Evolutionary conservation across 2,797 vertebrate genomes (phyloP).

Genomic region (Columba guinea): DNA sequence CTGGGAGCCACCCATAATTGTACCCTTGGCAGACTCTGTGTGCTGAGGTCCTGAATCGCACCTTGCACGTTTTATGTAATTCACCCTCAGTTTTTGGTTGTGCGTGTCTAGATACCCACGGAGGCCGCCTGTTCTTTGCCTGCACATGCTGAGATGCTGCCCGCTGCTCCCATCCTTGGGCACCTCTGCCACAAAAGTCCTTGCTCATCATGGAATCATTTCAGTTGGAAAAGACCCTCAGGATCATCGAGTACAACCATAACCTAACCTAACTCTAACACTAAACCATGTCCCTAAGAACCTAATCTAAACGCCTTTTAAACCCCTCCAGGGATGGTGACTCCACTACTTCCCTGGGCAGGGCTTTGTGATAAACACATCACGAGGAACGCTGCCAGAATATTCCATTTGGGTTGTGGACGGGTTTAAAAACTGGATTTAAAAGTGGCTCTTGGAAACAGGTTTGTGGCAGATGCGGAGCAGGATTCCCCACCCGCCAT

Average conservation of each 20-base stretch:
- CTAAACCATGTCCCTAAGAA: too few relatives aligned
- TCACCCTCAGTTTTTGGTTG: background rate
- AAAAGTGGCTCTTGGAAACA: accelerated
- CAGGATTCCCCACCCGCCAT: accelerated
- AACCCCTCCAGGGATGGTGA: too few relatives aligned
- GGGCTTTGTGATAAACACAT: accelerated
- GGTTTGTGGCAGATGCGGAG: accelerated
- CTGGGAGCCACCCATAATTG: background rate
- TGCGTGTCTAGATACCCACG: accelerated
- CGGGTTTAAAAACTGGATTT: background rate
- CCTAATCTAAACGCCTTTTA: too few relatives aligned
- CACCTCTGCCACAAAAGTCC: accelerated
- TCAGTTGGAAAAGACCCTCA: too few relatives aligned
- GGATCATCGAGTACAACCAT: too few relatives aligned
- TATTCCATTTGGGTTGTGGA: accelerated
- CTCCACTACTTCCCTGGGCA: too few relatives aligned
- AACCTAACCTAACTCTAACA: too few relatives aligned
- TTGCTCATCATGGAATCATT: accelerated
- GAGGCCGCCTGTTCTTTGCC: background rate
- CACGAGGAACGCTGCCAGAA: accelerated
- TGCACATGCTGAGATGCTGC: accelerated
- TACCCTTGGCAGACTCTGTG: background rate
- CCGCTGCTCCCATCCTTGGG: accelerated
- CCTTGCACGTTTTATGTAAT: accelerated
- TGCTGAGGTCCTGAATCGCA: background rate